Evolutionary conservation across 2,888 invertebrate genomes (phyloP), one percentile per base, ranked within the genome.

Genomic region (Pomacea canaliculata): DNA sequence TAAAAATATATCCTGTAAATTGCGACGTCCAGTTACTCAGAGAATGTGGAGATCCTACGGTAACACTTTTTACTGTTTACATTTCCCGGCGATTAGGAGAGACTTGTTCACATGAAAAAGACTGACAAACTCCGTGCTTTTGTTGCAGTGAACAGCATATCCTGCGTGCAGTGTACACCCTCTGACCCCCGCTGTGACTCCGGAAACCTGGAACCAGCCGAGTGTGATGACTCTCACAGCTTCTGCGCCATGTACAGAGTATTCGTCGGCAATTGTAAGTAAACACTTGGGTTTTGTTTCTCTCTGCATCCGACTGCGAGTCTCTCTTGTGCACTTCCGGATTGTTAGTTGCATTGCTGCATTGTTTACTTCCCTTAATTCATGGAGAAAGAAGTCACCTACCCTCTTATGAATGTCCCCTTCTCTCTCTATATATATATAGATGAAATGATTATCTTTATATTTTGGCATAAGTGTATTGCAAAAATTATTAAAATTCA

Each of bases 111-210:
- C 37, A 37, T 3, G 37, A 37, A 5, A 37, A 37, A 37, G 37
- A 37, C 37, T 13, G 16, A 56, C 16, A 56, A 4, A 10, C 51
- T 13, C 51, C 51, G 16, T 16, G 8, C 51, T 56, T 63, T 2
- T 63, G 10, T 63, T 63, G n/a, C 27, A 63, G 63, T 27, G 63
- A 62, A 46, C 71, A n/a, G 60, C 62, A 69, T 74, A 49, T 62
- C 60, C 60, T 74, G 74, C n/a, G 74, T 74, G 18, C 74, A 74
- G 69, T 74, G 74, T 67, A 74, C 74, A 19, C 69, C 74, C 2
- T 19, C 60, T 23, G 74, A 74, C 27, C 62, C 69, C 23, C 74
- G 74, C 49, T 74, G 74, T 63, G 74, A 74, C 46, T 69, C 74
- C 3, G 74, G 74, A 48, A 71, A 60, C 48, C 59, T 74, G 46